A percentile compares a stretch with the other conserved stretches of the same genome.
Evolutionary conservation across 2,797 vertebrate species (phyloP).

Genomic region (Anguilla anguilla): DNA sequence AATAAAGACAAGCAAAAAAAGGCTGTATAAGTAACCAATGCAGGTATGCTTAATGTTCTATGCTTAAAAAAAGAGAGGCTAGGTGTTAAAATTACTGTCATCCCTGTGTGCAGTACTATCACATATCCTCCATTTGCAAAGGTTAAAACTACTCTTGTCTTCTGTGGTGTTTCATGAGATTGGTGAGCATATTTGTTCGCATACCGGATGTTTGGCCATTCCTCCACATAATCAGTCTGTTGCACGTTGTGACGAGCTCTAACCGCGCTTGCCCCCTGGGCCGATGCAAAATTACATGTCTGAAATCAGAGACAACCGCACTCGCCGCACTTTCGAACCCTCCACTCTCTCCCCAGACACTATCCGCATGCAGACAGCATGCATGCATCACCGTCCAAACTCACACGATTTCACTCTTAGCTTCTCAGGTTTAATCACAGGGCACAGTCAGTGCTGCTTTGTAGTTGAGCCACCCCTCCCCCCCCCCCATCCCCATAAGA

Average conservation of each 20-base stretch:
- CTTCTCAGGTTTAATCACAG: background rate
- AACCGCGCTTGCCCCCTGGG: background rate
- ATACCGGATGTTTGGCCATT: background rate
- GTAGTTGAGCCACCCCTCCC: background rate
- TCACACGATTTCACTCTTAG: background rate
- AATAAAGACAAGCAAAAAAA: background rate
- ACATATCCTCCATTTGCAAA: background rate
- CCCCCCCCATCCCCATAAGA: background rate
- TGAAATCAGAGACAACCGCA: background rate
- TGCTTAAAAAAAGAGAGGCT: background rate
- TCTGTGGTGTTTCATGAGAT: background rate
- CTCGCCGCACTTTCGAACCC: background rate
- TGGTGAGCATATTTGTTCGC: background rate
- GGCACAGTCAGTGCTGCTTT: background rate
- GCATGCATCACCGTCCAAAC: background rate
- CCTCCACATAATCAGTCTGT: background rate
- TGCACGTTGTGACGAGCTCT: background rate
- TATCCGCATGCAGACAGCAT: background rate
- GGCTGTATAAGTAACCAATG: background rate
- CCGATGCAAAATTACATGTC: background rate
- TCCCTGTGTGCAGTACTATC: background rate
- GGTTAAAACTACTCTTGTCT: background rate
- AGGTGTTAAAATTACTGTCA: background rate
- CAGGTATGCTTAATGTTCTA: background rate
- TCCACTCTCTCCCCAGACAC: slow-evolving; percentile 10